A percentile compares a stretch with the other conserved stretches of the same genome.
These are phyloP conservation scores for Ascaphus truei DNA, from an alignment of 2,113 vertebrate genomes.

Conservation along the genomic window DNA sequence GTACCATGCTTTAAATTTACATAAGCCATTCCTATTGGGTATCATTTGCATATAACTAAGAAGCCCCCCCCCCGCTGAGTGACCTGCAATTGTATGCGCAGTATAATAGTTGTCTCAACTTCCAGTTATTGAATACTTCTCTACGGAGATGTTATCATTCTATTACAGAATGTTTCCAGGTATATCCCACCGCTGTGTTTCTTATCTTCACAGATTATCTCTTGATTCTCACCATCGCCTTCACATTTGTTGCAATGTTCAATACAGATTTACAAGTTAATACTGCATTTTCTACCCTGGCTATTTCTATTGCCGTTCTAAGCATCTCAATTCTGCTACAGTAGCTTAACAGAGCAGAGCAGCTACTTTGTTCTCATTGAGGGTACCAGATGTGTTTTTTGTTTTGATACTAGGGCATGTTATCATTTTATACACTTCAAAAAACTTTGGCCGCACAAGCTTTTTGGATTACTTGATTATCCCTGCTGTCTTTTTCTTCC, in stretches of 20 bases:
- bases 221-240: background rate
- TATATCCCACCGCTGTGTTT: slow-evolving; percentile 3
- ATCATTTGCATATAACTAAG: slow-evolving; percentile 8
- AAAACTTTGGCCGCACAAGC: background rate
- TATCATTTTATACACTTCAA: background rate
- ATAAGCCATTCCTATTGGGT: no score
- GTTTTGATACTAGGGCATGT: background rate
- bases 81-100: background rate
- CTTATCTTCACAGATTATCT: slow-evolving; percentile 1
- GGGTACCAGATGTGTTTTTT: slow-evolving; percentile 10
- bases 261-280: slow-evolving; percentile 20
- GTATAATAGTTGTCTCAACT: background rate
- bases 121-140: background rate
- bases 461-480: background rate
- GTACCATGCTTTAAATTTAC: no score
- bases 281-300: background rate
- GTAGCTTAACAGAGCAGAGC: background rate
- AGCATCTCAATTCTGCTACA: background rate
- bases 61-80: background rate
- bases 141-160: background rate
- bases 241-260: background rate
- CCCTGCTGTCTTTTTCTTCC: background rate
- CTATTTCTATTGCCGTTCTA: background rate
- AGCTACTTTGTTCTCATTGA: background rate
- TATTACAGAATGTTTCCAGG: background rate